Evolutionary conservation across 30 jellyfish, hydroid and myxozoan genomes (phyloP), one percentile per base, ranked within the genome.

Genomic region (Pseudorhiza aurosa): DNA sequence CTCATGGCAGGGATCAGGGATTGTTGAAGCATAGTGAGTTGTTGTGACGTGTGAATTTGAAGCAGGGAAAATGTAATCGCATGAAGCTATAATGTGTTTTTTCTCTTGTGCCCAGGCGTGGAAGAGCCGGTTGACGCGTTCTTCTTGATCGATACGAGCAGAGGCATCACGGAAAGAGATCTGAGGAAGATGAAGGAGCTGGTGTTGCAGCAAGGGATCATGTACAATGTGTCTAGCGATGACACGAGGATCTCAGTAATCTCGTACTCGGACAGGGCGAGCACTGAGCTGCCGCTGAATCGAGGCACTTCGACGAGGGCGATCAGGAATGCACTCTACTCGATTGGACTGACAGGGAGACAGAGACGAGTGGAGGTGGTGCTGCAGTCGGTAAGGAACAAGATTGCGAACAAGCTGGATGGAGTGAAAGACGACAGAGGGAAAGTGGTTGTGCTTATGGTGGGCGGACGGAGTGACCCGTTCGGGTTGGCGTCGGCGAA

Each of bases 401-500:
- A 26, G 44, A 28, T 60, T 21, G 15, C 8, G 1, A 60, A 17
- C 11, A 4, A 17, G 0, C 28, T 21, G 17, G 91, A 31, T 45
- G 91, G 91, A 17, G 49, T 28, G 17, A 68, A 87, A 59, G 12
- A 35, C 1, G 1, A 43, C 32, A 76, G 64, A 29, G 85, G 55
- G 8, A 85, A 75, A 44, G 96, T 75, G 28, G 29, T 85, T 7
- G 85, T 85, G 50, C 17, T 85, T 9, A 28, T 85, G 15, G 21
- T 71, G 49, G 46, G 91, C 1, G 96, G 96, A 27, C 44, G 51
- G 46, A 65, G 40, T 58, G 49, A n/a, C 15, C 53, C 43, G 8
- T 2, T 50, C 27, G 72, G 83, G 0, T 30, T 39, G 27, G 42
- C 33, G 21, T 79, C 50, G 58, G 76, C 65, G 45, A 46, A 27